phyloP scores from a whole-genome alignment of 2,797 vertebrate genomes.

The Oreochromis mossambicus region DNA sequence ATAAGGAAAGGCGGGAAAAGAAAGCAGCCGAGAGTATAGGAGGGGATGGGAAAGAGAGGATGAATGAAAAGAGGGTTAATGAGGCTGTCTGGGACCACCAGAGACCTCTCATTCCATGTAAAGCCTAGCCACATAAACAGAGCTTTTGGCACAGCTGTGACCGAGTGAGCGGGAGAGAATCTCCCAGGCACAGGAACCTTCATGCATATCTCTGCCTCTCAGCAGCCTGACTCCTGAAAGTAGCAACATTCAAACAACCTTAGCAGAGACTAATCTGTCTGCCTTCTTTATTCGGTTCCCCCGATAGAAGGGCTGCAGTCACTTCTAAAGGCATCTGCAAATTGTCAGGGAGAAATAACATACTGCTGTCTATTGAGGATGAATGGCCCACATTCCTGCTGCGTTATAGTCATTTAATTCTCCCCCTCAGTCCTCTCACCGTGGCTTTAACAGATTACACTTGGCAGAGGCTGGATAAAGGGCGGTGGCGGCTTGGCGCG shows the following conservation, averaged over 20 bases:
- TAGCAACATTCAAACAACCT: conserved; percentile 53
- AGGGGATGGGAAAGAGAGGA: not conserved
- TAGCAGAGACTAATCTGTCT: conserved; percentile 47
- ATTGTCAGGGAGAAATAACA: conserved; percentile 67
- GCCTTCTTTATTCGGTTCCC: conserved; percentile 39
- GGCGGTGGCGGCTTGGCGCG: conserved; percentile 49
- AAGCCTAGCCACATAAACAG: conserved; percentile 23
- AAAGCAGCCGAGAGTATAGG: conserved; percentile 6
- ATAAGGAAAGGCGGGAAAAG: conserved; percentile 14
- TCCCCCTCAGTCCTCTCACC: conserved; percentile 54
- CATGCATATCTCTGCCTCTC: conserved; percentile 32
- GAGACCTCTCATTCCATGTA: conserved; percentile 35
- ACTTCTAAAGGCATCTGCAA: conserved; percentile 63
- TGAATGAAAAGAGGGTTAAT: conserved; percentile 55
- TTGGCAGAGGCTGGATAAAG: conserved; percentile 64
- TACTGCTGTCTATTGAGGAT: conserved; percentile 62
- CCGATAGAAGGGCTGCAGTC: conserved; percentile 43
- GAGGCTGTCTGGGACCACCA: conserved; percentile 49
- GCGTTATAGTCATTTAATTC: conserved; percentile 69
- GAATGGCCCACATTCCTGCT: conserved; percentile 67
- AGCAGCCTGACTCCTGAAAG: conserved; percentile 43
- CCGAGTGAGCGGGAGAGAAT: conserved; percentile 24
- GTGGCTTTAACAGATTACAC: conserved; percentile 67
- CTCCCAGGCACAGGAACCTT: conserved; percentile 17
- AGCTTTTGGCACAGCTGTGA: conserved; percentile 22